Conservation (phyloP, 2,888 invertebrate species). For the Agapostemon virescens region DNA sequence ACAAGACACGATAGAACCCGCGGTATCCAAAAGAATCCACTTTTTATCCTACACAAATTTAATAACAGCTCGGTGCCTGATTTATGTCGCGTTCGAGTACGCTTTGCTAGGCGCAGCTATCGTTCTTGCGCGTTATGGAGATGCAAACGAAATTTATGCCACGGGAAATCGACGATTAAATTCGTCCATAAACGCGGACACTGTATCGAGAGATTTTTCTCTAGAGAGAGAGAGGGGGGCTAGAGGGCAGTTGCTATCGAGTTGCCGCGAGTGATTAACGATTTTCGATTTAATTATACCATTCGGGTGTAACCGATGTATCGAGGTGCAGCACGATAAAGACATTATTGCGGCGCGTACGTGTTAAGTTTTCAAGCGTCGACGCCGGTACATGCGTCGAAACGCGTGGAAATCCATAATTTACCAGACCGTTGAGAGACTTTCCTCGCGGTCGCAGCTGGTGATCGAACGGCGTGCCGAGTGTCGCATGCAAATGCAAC, state of each 20-base stretch:
- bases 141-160: neutral
- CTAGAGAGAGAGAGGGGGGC: no score
- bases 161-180: slow-evolving; percentile 8
- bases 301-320: neutral
- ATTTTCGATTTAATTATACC: slow-evolving; percentile 5
- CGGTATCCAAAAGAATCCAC: neutral
- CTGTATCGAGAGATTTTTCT: neutral
- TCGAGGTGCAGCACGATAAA: neutral
- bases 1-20: neutral
- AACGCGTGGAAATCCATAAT: slow-evolving; percentile 25
- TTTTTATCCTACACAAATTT: neutral
- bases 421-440: slow-evolving; percentile 37
- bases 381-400: neutral
- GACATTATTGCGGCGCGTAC: neutral
- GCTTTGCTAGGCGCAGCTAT: neutral
- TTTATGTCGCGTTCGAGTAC: neutral
- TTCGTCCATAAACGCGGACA: neutral
- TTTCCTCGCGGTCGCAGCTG: slow-evolving; percentile 27
- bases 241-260: neutral
- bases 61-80: neutral
- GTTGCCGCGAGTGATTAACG: neutral
- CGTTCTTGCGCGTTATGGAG: slow-evolving; percentile 1
- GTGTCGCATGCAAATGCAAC: slow-evolving; percentile 30
- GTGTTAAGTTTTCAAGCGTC: neutral
- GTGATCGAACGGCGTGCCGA: slow-evolving; percentile 23